Evolutionary conservation across 2,113 vertebrate genomes (phyloP), one percentile per base, ranked within the genome.

Genomic region (Thamnaconus septentrionalis): DNA sequence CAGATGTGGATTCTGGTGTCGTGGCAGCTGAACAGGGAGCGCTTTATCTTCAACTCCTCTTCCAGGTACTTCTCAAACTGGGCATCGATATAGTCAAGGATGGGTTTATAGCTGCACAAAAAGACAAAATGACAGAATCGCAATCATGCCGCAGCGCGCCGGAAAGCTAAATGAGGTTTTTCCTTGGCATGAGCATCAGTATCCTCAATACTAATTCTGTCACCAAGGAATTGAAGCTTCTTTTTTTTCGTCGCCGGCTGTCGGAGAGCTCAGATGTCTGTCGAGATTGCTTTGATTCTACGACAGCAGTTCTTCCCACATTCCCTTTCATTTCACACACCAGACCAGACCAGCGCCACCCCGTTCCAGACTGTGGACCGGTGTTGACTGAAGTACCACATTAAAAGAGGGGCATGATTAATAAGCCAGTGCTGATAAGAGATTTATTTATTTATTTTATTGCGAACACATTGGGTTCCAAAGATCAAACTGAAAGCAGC

Each of bases 31-130:
- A 90, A 94, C 31, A 99, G 92, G 0, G 94, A 97, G 0, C 97
- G 94, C 45, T 93, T 96, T 52, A 99, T 98, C 83, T 97, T 99
- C 64, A 99, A 86, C 82, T 99, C 97, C 48, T 99, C 97, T 87
- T 98, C 94, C 0, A 99, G 91, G 83, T 94, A 98, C n/a, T 86
- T 94, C 84, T 95, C 96, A 93, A 97, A 99, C 92, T 99, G 97
- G 59, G 92, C 84, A 5, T 99, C 96, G 69, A 98, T 97, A 85
- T 99, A 98, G 75, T 98, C 94, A n/a, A 95, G 91, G 39, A 99
- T 94, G 10, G 97, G 95, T 89, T 95, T 97, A 89, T 93, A 94
- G 93, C 97, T 99, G 92, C 89, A 93, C 68, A 91, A 84, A 76
- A 81, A 72, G n/a, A 44, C 50, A 41, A 6, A 39, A 31, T 31